A percentile compares a stretch with the other conserved stretches of the same genome.
These are phyloP conservation scores for Aethes cnicana DNA, from an alignment of 2,888 invertebrate genomes.

Conservation along the genomic window DNA sequence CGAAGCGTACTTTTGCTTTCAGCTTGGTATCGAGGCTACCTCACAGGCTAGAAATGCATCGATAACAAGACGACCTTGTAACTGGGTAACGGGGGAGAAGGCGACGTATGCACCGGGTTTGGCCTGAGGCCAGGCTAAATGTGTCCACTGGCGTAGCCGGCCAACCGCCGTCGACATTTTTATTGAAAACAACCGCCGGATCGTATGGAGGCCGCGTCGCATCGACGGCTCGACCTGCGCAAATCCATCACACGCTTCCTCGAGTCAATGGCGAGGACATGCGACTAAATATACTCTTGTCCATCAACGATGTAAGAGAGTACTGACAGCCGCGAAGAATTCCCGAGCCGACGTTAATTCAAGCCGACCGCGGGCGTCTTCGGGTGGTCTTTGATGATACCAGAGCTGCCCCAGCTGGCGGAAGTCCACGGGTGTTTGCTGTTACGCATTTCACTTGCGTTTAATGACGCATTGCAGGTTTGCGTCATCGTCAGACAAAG, in stretches of 20 bases:
- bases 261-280: slow-evolving; percentile 80
- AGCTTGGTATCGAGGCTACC: slow-evolving; percentile 19
- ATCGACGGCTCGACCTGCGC: slow-evolving; percentile 65
- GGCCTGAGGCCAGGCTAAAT: slow-evolving; percentile 76
- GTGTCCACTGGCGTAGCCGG: slow-evolving; percentile 65
- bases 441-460: slow-evolving; percentile 23
- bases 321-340: slow-evolving; percentile 43
- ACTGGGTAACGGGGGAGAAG: slow-evolving; percentile 54
- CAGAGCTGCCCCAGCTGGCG: slow-evolving; percentile 50
- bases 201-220: slow-evolving; percentile 62
- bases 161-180: slow-evolving; percentile 74
- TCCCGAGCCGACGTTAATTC: slow-evolving; percentile 51
- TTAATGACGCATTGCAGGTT: slow-evolving; percentile 40
- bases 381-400: slow-evolving; percentile 36
- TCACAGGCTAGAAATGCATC: slow-evolving; percentile 41
- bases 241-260: slow-evolving; percentile 71
- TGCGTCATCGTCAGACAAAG: slow-evolving; percentile 39
- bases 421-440: slow-evolving; percentile 43
- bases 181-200: slow-evolving; percentile 77
- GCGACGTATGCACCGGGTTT: slow-evolving; percentile 70
- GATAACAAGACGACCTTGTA: slow-evolving; percentile 67
- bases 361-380: slow-evolving; percentile 25
- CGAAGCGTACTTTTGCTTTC: slow-evolving; percentile 4
- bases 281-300: slow-evolving; percentile 65
- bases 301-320: slow-evolving; percentile 52